Conservation (phyloP, 1,140 invertebrate species). For the Harlomillsia oculata region DNA sequence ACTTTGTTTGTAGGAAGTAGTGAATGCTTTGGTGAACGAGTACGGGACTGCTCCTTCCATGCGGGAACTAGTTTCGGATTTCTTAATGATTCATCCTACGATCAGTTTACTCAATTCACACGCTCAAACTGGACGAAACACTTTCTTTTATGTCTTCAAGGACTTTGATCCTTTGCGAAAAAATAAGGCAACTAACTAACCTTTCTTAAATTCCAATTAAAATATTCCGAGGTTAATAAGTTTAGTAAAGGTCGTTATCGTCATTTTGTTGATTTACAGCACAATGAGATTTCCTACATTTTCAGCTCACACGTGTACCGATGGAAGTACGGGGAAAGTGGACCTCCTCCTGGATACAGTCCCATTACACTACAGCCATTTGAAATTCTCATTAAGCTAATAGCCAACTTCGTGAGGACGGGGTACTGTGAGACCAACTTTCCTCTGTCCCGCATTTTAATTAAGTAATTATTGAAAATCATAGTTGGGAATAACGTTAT, state of each 20-base stretch:
- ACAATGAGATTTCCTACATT: conserved; percentile 32
- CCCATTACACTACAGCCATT: conserved; percentile 25
- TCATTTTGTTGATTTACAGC: conserved; percentile 12
- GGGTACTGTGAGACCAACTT: conserved; percentile 20
- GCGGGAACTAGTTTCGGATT: conserved; percentile 28
- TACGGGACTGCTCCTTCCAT: conserved; percentile 28
- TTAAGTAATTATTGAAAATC: background rate
- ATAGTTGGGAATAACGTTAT: background rate
- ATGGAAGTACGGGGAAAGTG: conserved; percentile 29
- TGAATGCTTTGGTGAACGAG: conserved; percentile 18
- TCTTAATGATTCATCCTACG: conserved; percentile 28
- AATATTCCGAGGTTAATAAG: too few species aligned
- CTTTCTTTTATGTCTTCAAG: conserved; percentile 34
- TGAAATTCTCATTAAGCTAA: conserved; percentile 23
- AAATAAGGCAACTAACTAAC: conserved; percentile 14
- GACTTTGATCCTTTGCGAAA: conserved; percentile 29
- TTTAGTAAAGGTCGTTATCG: background rate
- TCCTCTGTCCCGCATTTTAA: background rate
- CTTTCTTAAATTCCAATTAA: background rate
- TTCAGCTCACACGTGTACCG: conserved; percentile 29
- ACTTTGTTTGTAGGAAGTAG: conserved; percentile 20
- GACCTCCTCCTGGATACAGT: conserved; percentile 3
- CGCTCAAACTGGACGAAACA: conserved; percentile 28
- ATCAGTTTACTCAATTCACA: conserved; percentile 29
- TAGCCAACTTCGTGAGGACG: conserved; percentile 30